Percentiles rank a stretch among this genome's conserved stretches.
phyloP scores from a whole-genome alignment of 2,888 invertebrate species.

The Ctena decussata region DNA sequence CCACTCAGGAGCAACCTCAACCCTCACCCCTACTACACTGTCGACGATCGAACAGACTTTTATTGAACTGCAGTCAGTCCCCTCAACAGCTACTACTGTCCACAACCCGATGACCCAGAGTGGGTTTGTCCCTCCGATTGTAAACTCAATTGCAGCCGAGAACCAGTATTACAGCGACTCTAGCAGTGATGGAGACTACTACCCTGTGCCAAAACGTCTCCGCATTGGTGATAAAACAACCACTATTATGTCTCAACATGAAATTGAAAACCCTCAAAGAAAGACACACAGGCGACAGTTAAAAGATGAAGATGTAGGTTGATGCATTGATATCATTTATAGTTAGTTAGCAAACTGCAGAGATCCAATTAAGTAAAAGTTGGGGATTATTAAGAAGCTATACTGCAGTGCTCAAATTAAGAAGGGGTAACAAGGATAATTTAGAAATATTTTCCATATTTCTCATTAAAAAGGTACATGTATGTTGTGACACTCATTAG shows the following conservation, averaged over 20 bases:
- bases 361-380: too few species aligned
- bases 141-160: constrained; percentile 70
- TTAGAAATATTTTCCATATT: too few species aligned
- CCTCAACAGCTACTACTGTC: constrained; percentile 77
- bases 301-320: constrained; percentile 71
- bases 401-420: too few species aligned
- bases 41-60: constrained; percentile 96
- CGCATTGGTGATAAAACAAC: constrained; percentile 65
- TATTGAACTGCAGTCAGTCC: constrained; percentile 93
- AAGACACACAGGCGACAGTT: constrained; percentile 65
- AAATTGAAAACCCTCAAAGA: constrained; percentile 62
- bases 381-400: too few species aligned
- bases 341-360: too few species aligned
- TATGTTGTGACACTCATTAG: too few species aligned
- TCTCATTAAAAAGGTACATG: too few species aligned
- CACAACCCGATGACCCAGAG: constrained; percentile 90
- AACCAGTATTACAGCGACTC: constrained; percentile 72
- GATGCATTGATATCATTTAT: too few species aligned
- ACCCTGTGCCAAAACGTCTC: constrained; percentile 67
- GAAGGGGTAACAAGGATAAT: too few species aligned
- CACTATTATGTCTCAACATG: constrained; percentile 62
- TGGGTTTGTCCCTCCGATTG: constrained; percentile 95
- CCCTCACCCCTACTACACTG: constrained; percentile 97
- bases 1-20: constrained; percentile 93
- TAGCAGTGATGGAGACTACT: constrained; percentile 71